phyloP scores from a whole-genome alignment of 2,113 vertebrate species.

The Bostrychus sinensis region DNA sequence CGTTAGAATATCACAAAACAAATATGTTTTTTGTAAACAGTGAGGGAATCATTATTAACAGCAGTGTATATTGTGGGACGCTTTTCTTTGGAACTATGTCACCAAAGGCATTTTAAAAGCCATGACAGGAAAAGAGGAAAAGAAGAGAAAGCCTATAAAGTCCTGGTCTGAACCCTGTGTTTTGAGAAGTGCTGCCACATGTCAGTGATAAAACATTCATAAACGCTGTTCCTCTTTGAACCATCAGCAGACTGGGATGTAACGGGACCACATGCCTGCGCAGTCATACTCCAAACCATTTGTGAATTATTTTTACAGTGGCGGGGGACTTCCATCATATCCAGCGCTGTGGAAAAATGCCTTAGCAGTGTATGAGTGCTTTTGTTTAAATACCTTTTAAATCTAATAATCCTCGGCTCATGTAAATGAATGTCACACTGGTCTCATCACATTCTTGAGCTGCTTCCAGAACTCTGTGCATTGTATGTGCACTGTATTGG shows the following conservation, averaged over 20 bases:
- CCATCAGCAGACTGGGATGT: constrained; percentile 29
- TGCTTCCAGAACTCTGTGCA: background rate
- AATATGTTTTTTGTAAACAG: too few relatives aligned
- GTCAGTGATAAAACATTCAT: constrained; percentile 48
- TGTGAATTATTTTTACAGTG: constrained; percentile 28
- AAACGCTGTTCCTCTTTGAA: constrained; percentile 38
- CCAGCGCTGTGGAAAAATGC: constrained; percentile 29
- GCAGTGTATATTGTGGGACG: background rate
- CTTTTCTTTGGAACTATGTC: constrained; percentile 17
- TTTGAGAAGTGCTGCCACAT: constrained; percentile 29
- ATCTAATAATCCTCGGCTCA: constrained; percentile 6
- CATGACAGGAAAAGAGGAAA: background rate
- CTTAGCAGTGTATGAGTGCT: constrained; percentile 9
- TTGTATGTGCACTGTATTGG: background rate
- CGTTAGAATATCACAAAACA: too few relatives aligned
- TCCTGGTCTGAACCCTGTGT: background rate
- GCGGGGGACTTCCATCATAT: constrained; percentile 31
- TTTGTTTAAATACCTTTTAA: constrained; percentile 19
- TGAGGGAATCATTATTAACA: too few relatives aligned
- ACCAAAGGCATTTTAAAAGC: constrained; percentile 20
- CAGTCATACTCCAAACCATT: constrained; percentile 30
- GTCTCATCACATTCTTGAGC: constrained; percentile 4
- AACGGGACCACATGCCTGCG: constrained; percentile 30
- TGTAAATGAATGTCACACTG: constrained; percentile 19
- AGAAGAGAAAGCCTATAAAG: constrained; percentile 26